A percentile compares a stretch with the other conserved stretches of the same genome.
Conservation (phyloP, 2,888 invertebrate genomes). For the Cerastoderma edule region DNA sequence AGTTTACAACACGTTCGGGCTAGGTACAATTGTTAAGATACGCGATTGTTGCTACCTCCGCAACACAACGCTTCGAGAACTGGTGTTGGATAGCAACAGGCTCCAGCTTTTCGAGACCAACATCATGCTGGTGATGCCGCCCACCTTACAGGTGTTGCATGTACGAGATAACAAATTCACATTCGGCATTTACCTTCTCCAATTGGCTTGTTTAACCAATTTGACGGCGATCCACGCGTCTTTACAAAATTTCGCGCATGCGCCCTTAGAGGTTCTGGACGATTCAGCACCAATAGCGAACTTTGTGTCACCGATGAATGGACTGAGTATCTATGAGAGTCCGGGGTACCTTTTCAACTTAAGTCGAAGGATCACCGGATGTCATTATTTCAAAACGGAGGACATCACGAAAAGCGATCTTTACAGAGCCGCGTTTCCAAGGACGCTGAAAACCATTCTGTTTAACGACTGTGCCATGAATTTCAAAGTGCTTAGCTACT, state of each 20-base stretch:
- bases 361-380: neutral
- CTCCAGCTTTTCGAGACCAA: slow-evolving; percentile 33
- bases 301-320: too few species aligned
- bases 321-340: neutral
- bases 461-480: slow-evolving; percentile 20
- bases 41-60: slow-evolving; percentile 42
- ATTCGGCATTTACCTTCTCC: slow-evolving; percentile 40
- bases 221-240: slow-evolving; percentile 7
- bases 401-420: neutral
- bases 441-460: neutral
- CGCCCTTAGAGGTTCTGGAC: neutral
- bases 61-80: slow-evolving; percentile 42
- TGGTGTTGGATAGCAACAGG: slow-evolving; percentile 37
- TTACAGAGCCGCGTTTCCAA: slow-evolving; percentile 12
- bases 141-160: slow-evolving; percentile 24
- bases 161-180: slow-evolving; percentile 40
- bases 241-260: slow-evolving; percentile 21
- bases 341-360: neutral
- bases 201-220: slow-evolving; percentile 28
- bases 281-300: neutral
- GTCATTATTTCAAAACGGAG: neutral
- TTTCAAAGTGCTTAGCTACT: neutral
- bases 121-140: slow-evolving; percentile 25
- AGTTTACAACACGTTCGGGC: slow-evolving; percentile 42
- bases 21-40: slow-evolving; percentile 8